These are phyloP conservation scores for Prosapia bicincta DNA, from an alignment of 2,888 invertebrate genomes.

Conservation along the genomic window DNA sequence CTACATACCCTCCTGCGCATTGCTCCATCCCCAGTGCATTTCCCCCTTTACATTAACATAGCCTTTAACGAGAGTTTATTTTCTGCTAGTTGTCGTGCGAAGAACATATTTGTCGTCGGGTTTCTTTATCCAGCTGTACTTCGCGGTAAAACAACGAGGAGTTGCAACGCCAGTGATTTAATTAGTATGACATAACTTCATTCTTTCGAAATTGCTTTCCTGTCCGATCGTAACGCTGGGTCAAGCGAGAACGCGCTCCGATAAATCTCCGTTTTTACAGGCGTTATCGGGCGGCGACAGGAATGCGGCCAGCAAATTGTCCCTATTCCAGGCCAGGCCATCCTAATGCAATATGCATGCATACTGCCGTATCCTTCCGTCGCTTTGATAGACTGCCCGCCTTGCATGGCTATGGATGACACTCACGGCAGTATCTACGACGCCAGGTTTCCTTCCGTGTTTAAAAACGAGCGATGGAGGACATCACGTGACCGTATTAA, in stretches of 20 bases:
- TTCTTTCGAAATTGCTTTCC: neutral
- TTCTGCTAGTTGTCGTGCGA: no score
- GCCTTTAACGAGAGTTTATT: no score
- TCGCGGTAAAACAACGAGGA: no score
- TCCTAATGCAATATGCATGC: neutral
- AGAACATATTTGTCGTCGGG: no score
- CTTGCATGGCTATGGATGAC: neutral
- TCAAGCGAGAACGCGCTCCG: neutral
- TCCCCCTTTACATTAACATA: no score
- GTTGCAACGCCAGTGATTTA: no score
- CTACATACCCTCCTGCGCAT: no score
- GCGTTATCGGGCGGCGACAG: neutral
- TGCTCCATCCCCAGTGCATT: no score
- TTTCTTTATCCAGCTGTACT: no score
- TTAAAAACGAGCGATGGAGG: neutral
- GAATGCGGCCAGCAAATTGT: neutral
- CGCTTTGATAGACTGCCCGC: neutral
- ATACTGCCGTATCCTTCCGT: neutral
- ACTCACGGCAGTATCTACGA: neutral
- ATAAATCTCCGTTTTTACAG: neutral
- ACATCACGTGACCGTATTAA: neutral
- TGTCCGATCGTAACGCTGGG: neutral
- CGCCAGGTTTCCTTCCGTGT: neutral
- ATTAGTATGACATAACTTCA: no score
- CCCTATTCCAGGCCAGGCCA: neutral